Percentiles rank a stretch among this genome's conserved stretches.
Evolutionary conservation across 2,888 invertebrate genomes (phyloP).

Genomic region (Synergus umbraculus): DNA sequence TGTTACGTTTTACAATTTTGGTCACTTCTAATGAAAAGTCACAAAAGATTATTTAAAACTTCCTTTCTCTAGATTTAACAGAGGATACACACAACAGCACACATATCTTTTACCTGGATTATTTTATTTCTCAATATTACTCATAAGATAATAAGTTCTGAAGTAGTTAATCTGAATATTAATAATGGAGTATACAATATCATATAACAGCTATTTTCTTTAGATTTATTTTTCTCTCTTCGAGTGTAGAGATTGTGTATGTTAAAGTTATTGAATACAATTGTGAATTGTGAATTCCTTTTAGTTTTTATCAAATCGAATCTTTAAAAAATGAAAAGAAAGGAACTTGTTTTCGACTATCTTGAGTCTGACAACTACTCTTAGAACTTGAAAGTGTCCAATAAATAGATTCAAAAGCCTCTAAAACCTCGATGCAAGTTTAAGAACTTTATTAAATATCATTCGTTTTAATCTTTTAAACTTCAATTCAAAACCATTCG

Average conservation of each 20-base stretch:
- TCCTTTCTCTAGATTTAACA: slow-evolving; percentile 37
- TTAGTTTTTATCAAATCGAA: neutral
- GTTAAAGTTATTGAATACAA: slow-evolving; percentile 64
- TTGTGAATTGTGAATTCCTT: slow-evolving; percentile 58
- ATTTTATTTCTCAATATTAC: slow-evolving; percentile 63
- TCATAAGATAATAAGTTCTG: slow-evolving; percentile 63
- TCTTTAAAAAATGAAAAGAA: slow-evolving; percentile 1
- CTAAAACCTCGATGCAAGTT: slow-evolving; percentile 20
- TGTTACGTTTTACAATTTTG: neutral
- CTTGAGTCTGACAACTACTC: slow-evolving; percentile 8
- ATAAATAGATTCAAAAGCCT: slow-evolving; percentile 10
- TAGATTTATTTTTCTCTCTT: slow-evolving; percentile 45
- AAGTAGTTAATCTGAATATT: slow-evolving; percentile 60
- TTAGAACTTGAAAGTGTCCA: slow-evolving; percentile 25
- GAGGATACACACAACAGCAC: slow-evolving; percentile 57
- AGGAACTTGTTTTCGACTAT: neutral
- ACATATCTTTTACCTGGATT: slow-evolving; percentile 62
- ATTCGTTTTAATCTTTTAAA: slow-evolving; percentile 34
- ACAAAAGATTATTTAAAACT: slow-evolving; percentile 46
- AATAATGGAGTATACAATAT: slow-evolving; percentile 58
- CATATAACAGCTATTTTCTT: slow-evolving; percentile 50
- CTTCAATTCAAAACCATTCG: slow-evolving; percentile 56
- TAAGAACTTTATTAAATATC: slow-evolving; percentile 26
- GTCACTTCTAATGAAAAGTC: neutral
- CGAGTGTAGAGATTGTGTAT: slow-evolving; percentile 52